Percentiles rank a stretch among this genome's conserved stretches.
Conservation (phyloP, 2,797 vertebrate genomes). For the Crenichthys baileyi region DNA sequence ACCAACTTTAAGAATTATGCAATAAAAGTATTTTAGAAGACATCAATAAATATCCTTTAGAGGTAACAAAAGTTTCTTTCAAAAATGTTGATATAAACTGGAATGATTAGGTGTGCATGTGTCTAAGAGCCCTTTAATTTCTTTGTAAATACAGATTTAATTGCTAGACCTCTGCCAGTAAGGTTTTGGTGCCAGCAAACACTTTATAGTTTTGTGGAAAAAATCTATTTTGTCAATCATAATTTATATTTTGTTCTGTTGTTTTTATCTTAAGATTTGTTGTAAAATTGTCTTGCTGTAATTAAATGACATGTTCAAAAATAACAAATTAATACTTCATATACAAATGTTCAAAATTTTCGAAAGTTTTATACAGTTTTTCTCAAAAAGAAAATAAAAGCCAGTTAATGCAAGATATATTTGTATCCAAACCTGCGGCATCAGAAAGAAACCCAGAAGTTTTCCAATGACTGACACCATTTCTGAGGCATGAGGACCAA, state of each 20-base stretch:
- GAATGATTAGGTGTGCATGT: background rate
- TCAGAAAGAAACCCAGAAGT: conserved; percentile 87
- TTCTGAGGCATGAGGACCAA: conserved; percentile 84
- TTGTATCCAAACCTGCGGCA: conserved; percentile 86
- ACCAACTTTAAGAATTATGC: background rate
- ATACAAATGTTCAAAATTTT: background rate
- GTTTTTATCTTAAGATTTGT: background rate
- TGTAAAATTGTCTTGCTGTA: background rate
- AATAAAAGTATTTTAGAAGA: background rate
- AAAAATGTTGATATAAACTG: background rate
- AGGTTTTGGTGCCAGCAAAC: background rate
- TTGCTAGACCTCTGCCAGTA: background rate
- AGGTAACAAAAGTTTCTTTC: background rate
- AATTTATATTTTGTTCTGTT: background rate
- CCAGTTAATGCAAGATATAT: background rate
- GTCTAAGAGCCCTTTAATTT: background rate
- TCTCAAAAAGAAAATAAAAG: background rate
- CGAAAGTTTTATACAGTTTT: background rate
- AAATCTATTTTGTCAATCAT: background rate
- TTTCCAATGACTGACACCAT: conserved; percentile 83
- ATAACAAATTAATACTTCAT: background rate
- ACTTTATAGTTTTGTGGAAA: background rate
- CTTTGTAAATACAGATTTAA: background rate
- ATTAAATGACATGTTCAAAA: background rate
- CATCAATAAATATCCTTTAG: background rate